These are phyloP conservation scores for Tenebrosternarchus preto DNA, from an alignment of 2,113 vertebrate genomes.

Conservation along the genomic window DNA sequence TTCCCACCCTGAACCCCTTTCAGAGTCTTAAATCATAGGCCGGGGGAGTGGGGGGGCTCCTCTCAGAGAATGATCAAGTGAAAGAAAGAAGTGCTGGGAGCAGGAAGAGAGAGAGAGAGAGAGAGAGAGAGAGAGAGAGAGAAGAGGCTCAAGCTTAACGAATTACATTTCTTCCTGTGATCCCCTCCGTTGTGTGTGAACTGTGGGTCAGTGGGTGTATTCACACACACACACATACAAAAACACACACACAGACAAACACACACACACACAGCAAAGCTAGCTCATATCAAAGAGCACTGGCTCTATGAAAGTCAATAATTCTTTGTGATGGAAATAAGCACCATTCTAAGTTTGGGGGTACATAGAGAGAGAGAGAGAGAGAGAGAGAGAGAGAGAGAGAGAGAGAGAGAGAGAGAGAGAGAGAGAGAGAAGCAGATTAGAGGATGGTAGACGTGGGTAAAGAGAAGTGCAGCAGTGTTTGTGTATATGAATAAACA, in stretches of 20 bases:
- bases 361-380: slow-evolving; percentile 48
- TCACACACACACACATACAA: slow-evolving; percentile 56
- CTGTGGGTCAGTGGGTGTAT: slow-evolving; percentile 70
- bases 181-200: slow-evolving; percentile 60
- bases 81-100: slow-evolving; percentile 58
- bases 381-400: not conserved
- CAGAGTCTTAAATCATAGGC: slow-evolving; percentile 79
- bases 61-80: slow-evolving; percentile 42
- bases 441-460: slow-evolving; percentile 29
- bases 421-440: slow-evolving; percentile 54
- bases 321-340: slow-evolving; percentile 79
- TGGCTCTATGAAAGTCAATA: slow-evolving; percentile 81
- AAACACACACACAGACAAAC: slow-evolving; percentile 31
- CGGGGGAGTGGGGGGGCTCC: slow-evolving; percentile 60
- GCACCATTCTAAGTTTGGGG: slow-evolving; percentile 55
- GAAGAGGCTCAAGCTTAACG: slow-evolving; percentile 54
- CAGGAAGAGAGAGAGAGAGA: slow-evolving; percentile 37
- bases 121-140: slow-evolving; percentile 21
- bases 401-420: not conserved
- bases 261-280: slow-evolving; percentile 69
- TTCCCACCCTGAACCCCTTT: slow-evolving; percentile 62
- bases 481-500: not conserved
- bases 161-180: slow-evolving; percentile 68
- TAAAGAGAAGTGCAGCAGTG: not conserved
- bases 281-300: slow-evolving; percentile 75